Evolutionary conservation across 2,797 vertebrate species (phyloP), one percentile per base, ranked within the genome.

Genomic region (Acipenser oxyrinchus): DNA sequence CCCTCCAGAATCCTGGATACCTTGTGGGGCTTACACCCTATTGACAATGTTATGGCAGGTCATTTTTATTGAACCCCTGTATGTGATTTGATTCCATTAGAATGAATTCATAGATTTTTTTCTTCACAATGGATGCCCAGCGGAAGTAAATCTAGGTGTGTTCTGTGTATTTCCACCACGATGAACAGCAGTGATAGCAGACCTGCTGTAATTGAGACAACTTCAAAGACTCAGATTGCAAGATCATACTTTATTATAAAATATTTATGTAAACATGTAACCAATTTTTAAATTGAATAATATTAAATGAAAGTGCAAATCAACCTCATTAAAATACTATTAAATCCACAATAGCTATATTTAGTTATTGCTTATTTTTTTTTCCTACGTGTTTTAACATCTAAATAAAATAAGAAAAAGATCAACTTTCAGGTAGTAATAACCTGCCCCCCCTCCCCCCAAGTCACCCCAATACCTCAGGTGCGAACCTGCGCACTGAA

Each of bases 251-350:
- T 90, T 88, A 88, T 89, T 88, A 90, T 74, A 95, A 94, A 93
- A 93, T 86, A 80, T 86, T 82, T 83, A 85, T 89, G 92, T 96
- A 96, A 96, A 96, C 92, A 96, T 89, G 81, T 89, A 93, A 90
- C 78, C 89, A 89, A 37, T 88, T 84, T 71, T 82, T 80, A 76
- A 81, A 78, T 80, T 68, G 78, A 85, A 78, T 83, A 84, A 84
- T 78, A 72, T 74, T 80, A 83, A 81, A 86, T 79, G 71, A 74
- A 88, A 88, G 87, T 89, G 89, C 87, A 90, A 91, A 88, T 84
- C 78, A 88, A 90, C 75, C 72, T 74, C 76, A 79, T 79, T 67
- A 80, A 81, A 89, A 86, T 75, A 69, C 73, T 84, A 80, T 83
- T 81, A 80, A 77, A 76, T 86, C 84, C 83, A 88, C 84, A 84